A percentile compares a stretch with the other conserved stretches of the same genome.
Conservation (phyloP, 2,888 invertebrate genomes). For the Heteromurus nitidus region DNA sequence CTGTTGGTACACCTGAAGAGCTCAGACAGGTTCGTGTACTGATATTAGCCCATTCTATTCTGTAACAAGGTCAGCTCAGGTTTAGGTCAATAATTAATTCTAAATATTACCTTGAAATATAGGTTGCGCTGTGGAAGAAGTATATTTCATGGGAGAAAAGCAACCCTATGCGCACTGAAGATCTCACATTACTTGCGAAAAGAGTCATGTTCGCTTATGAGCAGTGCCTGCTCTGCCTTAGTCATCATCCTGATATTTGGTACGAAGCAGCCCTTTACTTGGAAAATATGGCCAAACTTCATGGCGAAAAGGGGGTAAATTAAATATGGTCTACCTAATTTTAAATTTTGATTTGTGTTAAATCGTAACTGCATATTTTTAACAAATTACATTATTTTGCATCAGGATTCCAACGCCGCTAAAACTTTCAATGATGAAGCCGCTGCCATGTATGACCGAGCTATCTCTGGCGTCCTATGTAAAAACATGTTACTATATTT, state of each 20-base stretch:
- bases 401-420: constrained; percentile 92
- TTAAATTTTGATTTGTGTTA: constrained; percentile 23
- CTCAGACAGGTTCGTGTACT: constrained; percentile 96
- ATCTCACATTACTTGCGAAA: constrained; percentile 92
- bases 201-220: constrained; percentile 99
- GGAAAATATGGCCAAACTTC: constrained; percentile 93
- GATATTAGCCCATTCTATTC: no score
- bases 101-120: background rate
- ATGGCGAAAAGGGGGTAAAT: constrained; percentile 94
- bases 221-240: constrained; percentile 95
- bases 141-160: constrained; percentile 98
- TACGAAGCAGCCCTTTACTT: constrained; percentile 98
- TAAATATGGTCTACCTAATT: constrained; percentile 24
- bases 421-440: constrained; percentile 96
- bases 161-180: constrained; percentile 97
- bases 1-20: constrained; percentile 91
- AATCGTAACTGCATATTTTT: constrained; percentile 35
- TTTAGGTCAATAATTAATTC: background rate
- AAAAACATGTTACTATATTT: constrained; percentile 96
- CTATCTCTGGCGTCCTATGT: constrained; percentile 90
- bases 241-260: constrained; percentile 99
- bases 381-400: constrained; percentile 22
- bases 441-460: constrained; percentile 94
- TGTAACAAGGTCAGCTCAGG: no score
- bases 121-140: constrained; percentile 99